Evolutionary conservation across 1,140 invertebrate genomes (phyloP), one percentile per base, ranked within the genome.

Genomic region (Drosophila kanapiae): DNA sequence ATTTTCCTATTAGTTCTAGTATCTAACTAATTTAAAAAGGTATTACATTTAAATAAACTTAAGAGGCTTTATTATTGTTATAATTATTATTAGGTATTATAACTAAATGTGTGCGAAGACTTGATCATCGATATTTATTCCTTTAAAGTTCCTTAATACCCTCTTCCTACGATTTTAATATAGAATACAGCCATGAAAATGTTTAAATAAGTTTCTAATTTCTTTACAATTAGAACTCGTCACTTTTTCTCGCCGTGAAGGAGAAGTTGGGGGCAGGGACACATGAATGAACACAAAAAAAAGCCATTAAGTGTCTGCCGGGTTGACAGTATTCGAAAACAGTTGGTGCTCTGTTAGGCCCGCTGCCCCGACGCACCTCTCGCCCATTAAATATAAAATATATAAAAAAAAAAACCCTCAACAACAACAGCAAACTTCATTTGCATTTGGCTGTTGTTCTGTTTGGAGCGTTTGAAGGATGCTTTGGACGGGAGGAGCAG

Each of bases 311-410:
- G 85, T 88, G 84, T 88, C 84, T 88, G 85, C 72, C 48, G 59
- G 69, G 85, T 87, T 87, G 84, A 87, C 84, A 87, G 80, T 84
- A 78, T 87, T 80, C 85, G 59, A 84, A 88, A 84, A 83, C 76
- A 80, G 76, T 79, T 78, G 76, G 59, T 78, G 70, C 27, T 70
- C 51, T 71, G 29, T 40, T 71, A 58, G 49, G 65, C 65, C 29
- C 48, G 40, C 16, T 48, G 10, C 56, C 63, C 51, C 43, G 14
- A 47, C 49, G 23, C 62, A 49, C 59, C 65, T 23, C 37, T 42
- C 6, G 6, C 14, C 59, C 27, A 38, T 35, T 27, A 58, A 38
- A 48, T 56, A 67, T 47, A 78, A 74, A n/a, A 51, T 11, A 49
- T n/a, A 49, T 65, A 87, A 82, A 87, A 40, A 33, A 69, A 38